These are phyloP conservation scores for Chionodraco myersi DNA, from an alignment of 2,113 vertebrate genomes.

Conservation along the genomic window DNA sequence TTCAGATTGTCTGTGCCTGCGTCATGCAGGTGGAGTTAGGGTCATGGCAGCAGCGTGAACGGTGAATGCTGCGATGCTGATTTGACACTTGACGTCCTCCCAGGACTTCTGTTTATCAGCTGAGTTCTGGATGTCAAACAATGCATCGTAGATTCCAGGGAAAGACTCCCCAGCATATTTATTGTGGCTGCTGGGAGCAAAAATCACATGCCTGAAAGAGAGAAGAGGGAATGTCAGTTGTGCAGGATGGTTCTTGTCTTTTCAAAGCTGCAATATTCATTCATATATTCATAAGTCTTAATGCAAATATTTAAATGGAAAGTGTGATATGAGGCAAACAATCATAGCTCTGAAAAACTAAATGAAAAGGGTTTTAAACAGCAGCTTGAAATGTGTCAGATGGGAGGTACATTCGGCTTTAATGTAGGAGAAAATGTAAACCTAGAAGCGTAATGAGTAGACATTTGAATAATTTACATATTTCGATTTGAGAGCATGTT, in stretches of 20 bases:
- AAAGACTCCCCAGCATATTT: slow-evolving; percentile 94
- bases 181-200: slow-evolving; percentile 95
- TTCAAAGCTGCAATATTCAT: not conserved
- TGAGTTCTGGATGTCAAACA: slow-evolving; percentile 89
- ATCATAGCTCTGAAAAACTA: not conserved
- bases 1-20: not conserved
- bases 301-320: not conserved
- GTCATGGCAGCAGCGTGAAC: slow-evolving; percentile 91
- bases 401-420: not conserved
- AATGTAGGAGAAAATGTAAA: not conserved
- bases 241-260: not conserved
- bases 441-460: not conserved
- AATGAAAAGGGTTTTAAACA: not conserved
- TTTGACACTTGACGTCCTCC: slow-evolving; percentile 91
- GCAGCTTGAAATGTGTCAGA: not conserved
- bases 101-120: slow-evolving; percentile 82
- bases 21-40: slow-evolving; percentile 81
- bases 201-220: slow-evolving; percentile 89
- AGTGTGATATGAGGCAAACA: too few species aligned
- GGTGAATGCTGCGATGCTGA: slow-evolving; percentile 91
- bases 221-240: not conserved
- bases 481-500: not conserved
- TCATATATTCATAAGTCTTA: too few species aligned
- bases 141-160: slow-evolving; percentile 92
- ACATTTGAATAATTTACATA: not conserved